Evolutionary conservation across 2,888 invertebrate genomes (phyloP).

Genomic region (Cephus nigrinus): DNA sequence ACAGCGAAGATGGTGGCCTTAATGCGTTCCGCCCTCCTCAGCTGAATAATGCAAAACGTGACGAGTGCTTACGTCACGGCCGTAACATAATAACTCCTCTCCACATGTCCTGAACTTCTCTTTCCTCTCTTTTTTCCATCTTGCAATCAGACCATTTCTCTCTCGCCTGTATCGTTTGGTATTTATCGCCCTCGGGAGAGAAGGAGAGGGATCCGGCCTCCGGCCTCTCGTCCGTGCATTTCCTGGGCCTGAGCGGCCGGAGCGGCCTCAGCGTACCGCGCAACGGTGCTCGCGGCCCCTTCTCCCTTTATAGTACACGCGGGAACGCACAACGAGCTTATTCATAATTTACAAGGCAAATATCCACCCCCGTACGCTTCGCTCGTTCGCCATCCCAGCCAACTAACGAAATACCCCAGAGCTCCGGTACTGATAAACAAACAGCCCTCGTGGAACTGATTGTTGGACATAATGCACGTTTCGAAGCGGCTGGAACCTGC

Average conservation of each 20-base stretch:
- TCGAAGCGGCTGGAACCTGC: too few relatives aligned
- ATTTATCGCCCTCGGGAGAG: slow-evolving; percentile 15
- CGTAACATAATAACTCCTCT: slow-evolving; percentile 14
- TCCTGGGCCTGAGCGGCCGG: too few relatives aligned
- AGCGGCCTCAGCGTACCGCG: too few relatives aligned
- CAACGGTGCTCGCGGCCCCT: background rate
- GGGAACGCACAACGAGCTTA: slow-evolving; percentile 17
- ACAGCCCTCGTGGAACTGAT: too few relatives aligned
- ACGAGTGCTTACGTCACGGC: slow-evolving; percentile 6
- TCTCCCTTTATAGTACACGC: background rate
- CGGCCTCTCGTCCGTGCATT: too few relatives aligned
- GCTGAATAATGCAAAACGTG: slow-evolving; percentile 10
- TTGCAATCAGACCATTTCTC: too few relatives aligned
- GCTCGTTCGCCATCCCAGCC: too few relatives aligned
- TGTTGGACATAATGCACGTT: too few relatives aligned
- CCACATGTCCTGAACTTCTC: slow-evolving; percentile 7
- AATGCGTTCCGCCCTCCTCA: background rate
- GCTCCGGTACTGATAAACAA: too few relatives aligned
- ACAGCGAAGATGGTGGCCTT: background rate
- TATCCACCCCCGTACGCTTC: slow-evolving; percentile 6
- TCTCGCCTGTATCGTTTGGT: background rate
- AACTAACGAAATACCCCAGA: too few relatives aligned
- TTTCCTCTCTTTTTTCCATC: background rate
- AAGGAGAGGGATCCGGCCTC: background rate
- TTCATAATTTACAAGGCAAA: slow-evolving; percentile 22